These are phyloP conservation scores for Melanotaenia parkinsoni DNA, from an alignment of 2,797 vertebrate genomes.

Conservation along the genomic window DNA sequence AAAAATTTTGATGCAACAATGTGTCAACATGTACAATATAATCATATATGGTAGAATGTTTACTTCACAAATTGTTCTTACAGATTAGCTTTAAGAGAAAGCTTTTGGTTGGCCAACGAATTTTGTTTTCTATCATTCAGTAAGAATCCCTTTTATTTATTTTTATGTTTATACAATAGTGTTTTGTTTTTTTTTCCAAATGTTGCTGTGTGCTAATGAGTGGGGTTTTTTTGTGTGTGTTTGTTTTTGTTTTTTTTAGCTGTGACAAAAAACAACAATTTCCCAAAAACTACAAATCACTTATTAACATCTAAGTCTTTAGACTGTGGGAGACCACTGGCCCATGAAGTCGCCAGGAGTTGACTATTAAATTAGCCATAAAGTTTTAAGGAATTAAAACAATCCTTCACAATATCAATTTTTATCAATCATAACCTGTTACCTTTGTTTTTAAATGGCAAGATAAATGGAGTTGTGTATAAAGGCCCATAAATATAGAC, in stretches of 20 bases:
- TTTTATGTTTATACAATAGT: slow-evolving; percentile 45
- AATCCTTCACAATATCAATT: not conserved
- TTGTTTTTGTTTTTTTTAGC: not conserved
- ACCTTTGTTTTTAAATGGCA: not conserved
- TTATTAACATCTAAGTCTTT: not conserved
- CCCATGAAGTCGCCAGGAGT: not conserved
- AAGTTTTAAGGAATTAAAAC: not conserved
- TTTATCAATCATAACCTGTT: not conserved
- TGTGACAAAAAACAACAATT: not conserved
- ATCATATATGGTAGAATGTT: not conserved
- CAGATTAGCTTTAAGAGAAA: slow-evolving; percentile 23
- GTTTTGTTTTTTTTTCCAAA: not conserved
- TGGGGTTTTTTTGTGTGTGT: not conserved
- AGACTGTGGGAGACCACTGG: not conserved
- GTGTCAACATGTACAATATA: not conserved
- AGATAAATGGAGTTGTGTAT: not conserved
- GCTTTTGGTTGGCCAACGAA: slow-evolving; percentile 75
- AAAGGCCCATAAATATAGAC: not conserved
- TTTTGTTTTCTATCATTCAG: slow-evolving; percentile 59
- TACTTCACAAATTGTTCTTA: not conserved
- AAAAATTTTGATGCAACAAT: not conserved
- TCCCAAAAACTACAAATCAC: not conserved
- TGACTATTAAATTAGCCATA: not conserved
- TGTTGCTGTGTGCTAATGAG: not conserved
- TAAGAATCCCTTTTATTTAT: slow-evolving; percentile 50